Evolutionary conservation across 2,888 invertebrate genomes (phyloP).

Genomic region (Leucozona laternaria): DNA sequence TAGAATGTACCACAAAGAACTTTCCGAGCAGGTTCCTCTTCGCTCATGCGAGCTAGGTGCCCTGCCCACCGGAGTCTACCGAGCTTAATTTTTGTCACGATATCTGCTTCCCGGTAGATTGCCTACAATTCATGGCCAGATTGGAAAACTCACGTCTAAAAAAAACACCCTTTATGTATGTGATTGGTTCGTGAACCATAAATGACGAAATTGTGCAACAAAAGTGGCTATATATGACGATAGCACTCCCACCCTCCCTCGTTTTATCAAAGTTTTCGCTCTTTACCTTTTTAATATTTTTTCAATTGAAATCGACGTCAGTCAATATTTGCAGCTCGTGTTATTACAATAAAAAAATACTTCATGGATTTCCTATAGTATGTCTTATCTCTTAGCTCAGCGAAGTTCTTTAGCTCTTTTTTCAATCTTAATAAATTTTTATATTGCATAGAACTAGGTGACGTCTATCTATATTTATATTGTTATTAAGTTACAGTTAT

Average conservation of each 20-base stretch:
- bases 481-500: background rate
- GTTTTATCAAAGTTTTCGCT: too few species aligned
- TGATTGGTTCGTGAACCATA: background rate
- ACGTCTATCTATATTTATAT: too few species aligned
- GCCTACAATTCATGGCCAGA: too few species aligned
- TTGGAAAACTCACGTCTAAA: too few species aligned
- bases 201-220: conserved; percentile 36
- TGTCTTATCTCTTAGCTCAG: background rate
- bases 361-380: conserved; percentile 24
- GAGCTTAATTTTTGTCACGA: too few species aligned
- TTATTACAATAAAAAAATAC: conserved; percentile 37
- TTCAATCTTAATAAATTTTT: background rate
- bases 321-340: conserved; percentile 34
- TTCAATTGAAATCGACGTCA: conserved; percentile 47
- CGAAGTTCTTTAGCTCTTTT: too few species aligned
- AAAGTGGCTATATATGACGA: conserved; percentile 16
- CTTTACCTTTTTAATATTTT: background rate
- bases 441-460: background rate
- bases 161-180: too few species aligned
- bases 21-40: too few species aligned
- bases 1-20: too few species aligned
- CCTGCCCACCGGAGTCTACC: too few species aligned
- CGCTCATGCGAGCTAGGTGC: too few species aligned
- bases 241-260: background rate
- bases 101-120: too few species aligned